Conservation (phyloP, 1,140 invertebrate species). For the Pogonomyrmex californicus region DNA sequence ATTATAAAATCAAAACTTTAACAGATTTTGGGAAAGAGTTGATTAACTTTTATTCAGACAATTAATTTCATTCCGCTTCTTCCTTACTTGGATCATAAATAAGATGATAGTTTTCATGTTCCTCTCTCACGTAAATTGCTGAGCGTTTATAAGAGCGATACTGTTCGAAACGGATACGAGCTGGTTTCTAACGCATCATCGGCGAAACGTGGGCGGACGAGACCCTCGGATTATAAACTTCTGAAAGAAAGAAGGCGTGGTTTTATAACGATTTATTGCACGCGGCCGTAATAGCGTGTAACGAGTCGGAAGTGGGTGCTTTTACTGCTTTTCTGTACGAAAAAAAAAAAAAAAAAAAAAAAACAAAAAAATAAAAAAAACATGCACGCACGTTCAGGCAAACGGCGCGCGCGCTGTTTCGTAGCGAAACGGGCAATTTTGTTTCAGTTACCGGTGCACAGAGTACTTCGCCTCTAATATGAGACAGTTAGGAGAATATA, state of each 20-base stretch:
- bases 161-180: conserved; percentile 34
- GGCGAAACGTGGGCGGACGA: conserved; percentile 61
- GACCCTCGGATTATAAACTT: conserved; percentile 53
- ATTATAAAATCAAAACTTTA: conserved; percentile 7
- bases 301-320: conserved; percentile 52
- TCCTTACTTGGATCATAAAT: not conserved
- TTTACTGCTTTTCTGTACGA: conserved; percentile 39
- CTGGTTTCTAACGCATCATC: conserved; percentile 53
- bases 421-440: conserved; percentile 55
- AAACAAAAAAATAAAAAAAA: not conserved
- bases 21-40: not conserved
- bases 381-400: not conserved
- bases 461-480: conserved; percentile 49
- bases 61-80: not conserved
- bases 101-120: conserved; percentile 12
- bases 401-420: conserved; percentile 14
- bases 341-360: conserved; percentile 12
- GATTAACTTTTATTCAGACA: not conserved
- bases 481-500: conserved; percentile 59
- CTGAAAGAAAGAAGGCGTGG: conserved; percentile 66
- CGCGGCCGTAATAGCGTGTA: conserved; percentile 59
- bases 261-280: conserved; percentile 67
- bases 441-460: conserved; percentile 51
- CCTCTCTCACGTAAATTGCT: not conserved
- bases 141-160: conserved; percentile 12